These are phyloP conservation scores for Rallus limicola DNA, from an alignment of 2,113 vertebrate species.

Conservation along the genomic window DNA sequence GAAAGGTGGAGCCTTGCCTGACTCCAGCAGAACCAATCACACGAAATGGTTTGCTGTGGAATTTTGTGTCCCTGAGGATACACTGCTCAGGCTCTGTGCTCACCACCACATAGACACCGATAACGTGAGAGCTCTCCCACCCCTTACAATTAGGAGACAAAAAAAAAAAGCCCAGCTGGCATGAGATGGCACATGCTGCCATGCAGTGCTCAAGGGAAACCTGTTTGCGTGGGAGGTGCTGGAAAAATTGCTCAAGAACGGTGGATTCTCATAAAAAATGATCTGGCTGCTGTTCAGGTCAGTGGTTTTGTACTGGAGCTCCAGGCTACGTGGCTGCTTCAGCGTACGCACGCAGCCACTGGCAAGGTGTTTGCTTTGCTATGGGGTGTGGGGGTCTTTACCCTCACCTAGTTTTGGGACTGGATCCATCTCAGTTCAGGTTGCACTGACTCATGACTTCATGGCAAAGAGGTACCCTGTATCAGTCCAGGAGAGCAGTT, in stretches of 20 bases:
- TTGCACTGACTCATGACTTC: neutral
- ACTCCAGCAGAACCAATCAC: neutral
- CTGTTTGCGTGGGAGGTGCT: conserved; percentile 12
- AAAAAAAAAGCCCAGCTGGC: neutral
- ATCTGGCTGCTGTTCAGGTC: conserved; percentile 39
- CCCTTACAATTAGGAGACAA: neutral
- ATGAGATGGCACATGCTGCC: neutral
- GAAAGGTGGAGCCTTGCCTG: neutral
- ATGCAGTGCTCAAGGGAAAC: neutral
- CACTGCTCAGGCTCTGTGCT: neutral
- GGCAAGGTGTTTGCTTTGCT: neutral
- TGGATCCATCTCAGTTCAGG: neutral
- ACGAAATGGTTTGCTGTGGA: neutral
- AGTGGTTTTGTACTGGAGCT: neutral
- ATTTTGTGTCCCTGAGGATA: neutral
- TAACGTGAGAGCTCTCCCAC: neutral
- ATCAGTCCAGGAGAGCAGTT: neutral
- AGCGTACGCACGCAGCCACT: neutral
- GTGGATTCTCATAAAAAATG: conserved; percentile 22
- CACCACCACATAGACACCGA: neutral
- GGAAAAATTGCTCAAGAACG: conserved; percentile 58
- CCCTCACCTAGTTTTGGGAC: neutral
- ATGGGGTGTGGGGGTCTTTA: neutral
- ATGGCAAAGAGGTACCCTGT: neutral
- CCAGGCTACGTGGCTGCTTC: neutral